Percentiles rank a stretch among this genome's conserved stretches.
Evolutionary conservation across 2,113 vertebrate species (phyloP).

Genomic region (Sclerurus mexicanus): DNA sequence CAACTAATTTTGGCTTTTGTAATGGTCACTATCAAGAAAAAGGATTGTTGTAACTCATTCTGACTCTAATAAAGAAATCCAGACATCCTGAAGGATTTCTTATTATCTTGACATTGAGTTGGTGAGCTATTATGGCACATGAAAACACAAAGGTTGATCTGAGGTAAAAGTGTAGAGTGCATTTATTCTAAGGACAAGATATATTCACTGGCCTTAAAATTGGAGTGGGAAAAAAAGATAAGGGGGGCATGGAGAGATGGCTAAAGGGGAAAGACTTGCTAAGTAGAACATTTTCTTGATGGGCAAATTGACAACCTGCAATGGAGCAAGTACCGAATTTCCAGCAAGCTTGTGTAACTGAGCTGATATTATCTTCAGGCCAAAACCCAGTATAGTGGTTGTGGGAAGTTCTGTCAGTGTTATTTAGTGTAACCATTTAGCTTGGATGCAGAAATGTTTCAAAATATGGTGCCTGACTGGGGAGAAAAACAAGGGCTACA

Average conservation of each 20-base stretch:
- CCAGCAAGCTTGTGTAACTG: neutral
- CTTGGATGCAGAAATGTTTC: neutral
- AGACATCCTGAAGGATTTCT: neutral
- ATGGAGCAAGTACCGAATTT: neutral
- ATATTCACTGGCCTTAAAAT: neutral
- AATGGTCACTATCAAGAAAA: neutral
- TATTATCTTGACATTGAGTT: neutral
- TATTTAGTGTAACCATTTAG: neutral
- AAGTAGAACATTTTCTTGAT: neutral
- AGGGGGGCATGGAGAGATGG: accelerated
- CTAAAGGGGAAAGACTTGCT: neutral
- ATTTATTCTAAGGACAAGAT: neutral
- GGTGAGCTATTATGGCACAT: neutral
- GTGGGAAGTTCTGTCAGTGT: neutral
- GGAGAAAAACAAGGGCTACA: neutral
- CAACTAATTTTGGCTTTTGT: neutral
- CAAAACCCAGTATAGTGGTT: neutral
- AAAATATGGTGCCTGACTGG: neutral
- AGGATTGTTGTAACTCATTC: neutral
- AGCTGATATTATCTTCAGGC: neutral
- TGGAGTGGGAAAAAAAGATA: neutral
- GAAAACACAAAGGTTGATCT: neutral
- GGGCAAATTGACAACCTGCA: neutral
- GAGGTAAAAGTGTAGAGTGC: neutral
- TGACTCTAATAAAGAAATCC: neutral